phyloP scores from a whole-genome alignment of 2,888 invertebrate species.

The Eupithecia subfuscata region DNA sequence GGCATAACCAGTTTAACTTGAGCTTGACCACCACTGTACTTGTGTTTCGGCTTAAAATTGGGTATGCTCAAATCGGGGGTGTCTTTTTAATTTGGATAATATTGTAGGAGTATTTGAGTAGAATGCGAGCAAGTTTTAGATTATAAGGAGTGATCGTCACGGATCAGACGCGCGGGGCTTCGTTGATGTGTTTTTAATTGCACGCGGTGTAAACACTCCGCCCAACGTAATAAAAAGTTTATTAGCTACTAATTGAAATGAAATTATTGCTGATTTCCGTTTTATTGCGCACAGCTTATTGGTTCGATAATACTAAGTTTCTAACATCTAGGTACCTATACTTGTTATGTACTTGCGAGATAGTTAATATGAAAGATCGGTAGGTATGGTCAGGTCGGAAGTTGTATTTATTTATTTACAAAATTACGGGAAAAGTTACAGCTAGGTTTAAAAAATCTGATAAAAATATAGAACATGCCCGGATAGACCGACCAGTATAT shows the following conservation, averaged over 20 bases:
- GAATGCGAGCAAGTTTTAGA: slow-evolving; percentile 64
- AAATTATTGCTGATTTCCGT: slow-evolving; percentile 25
- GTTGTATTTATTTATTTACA: too few relatives aligned
- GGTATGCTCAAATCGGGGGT: slow-evolving; percentile 34
- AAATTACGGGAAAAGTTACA: too few relatives aligned
- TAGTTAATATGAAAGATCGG: background rate
- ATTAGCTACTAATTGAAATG: slow-evolving; percentile 24
- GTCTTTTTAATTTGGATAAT: slow-evolving; percentile 43
- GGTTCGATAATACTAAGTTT: background rate
- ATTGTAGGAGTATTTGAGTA: slow-evolving; percentile 54
- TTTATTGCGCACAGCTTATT: slow-evolving; percentile 14
- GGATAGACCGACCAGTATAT: too few relatives aligned
- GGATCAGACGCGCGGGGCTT: slow-evolving; percentile 62
- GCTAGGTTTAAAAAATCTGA: too few relatives aligned
- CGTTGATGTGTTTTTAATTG: slow-evolving; percentile 75
- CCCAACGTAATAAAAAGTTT: slow-evolving; percentile 48
- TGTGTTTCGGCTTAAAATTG: slow-evolving; percentile 24
- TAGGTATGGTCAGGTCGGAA: background rate
- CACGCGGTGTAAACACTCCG: slow-evolving; percentile 65
- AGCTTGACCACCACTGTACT: slow-evolving; percentile 37
- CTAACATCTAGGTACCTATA: background rate
- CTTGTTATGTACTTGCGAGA: background rate
- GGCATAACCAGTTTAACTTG: slow-evolving; percentile 53
- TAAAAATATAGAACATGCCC: too few relatives aligned
- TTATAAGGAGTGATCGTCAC: slow-evolving; percentile 74